Conservation (phyloP, 1,140 invertebrate species). For the Diabrotica undecimpunctata region DNA sequence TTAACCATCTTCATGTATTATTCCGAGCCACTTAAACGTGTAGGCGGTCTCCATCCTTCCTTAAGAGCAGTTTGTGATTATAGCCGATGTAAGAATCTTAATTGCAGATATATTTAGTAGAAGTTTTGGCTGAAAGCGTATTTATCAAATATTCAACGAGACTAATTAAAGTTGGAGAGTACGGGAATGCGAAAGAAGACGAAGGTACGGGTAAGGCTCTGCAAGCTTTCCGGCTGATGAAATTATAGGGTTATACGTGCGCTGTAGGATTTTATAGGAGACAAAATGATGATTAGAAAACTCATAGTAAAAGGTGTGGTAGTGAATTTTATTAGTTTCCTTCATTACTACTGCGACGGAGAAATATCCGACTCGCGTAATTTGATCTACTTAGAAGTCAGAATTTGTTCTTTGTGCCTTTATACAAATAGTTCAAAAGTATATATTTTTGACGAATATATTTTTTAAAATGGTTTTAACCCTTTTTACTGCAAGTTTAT, state of each 20-base stretch:
- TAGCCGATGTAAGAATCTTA: conserved; percentile 37
- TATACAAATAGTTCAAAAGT: no score
- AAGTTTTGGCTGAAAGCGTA: conserved; percentile 17
- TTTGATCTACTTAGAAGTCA: no score
- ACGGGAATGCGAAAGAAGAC: not conserved
- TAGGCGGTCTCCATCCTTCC: conserved; percentile 36
- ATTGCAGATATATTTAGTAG: conserved; percentile 38
- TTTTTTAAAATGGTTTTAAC: no score
- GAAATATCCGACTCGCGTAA: no score
- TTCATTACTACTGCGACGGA: not conserved
- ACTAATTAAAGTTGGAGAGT: conserved; percentile 5
- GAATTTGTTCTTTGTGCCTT: no score
- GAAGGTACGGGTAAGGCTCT: not conserved
- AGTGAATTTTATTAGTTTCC: not conserved
- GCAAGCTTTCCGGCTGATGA: not conserved
- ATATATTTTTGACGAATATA: no score
- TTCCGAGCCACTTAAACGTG: conserved; percentile 38
- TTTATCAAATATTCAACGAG: conserved; percentile 17
- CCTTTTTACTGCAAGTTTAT: no score
- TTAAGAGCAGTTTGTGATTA: conserved; percentile 43
- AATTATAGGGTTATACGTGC: not conserved
- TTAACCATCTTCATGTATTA: conserved; percentile 41
- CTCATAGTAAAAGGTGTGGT: not conserved
- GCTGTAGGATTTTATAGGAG: not conserved
- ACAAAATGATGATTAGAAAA: conserved; percentile 3